phyloP scores from a whole-genome alignment of 1,140 invertebrate genomes.

The Anastrepha ludens region DNA sequence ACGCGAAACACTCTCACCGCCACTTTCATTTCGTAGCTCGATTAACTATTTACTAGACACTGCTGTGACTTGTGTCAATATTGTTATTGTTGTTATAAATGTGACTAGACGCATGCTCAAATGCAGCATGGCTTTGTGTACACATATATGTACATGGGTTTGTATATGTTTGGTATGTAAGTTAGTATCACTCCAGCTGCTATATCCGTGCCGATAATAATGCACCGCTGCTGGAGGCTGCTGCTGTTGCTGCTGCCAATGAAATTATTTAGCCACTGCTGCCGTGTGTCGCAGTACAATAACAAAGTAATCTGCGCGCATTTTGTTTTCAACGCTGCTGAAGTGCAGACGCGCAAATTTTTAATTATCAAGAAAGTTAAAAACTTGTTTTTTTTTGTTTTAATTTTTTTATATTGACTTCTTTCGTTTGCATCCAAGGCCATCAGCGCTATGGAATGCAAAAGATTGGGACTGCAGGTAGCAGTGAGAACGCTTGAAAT shows the following conservation, averaged over 20 bases:
- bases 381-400: background rate
- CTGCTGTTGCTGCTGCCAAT: background rate
- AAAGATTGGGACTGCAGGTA: background rate
- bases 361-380: background rate
- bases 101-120: background rate
- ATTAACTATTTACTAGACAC: constrained; percentile 9
- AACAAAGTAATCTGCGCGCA: background rate
- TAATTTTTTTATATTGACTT: background rate
- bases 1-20: constrained; percentile 42
- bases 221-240: background rate
- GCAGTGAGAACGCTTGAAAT: background rate
- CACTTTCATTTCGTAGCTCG: constrained; percentile 39
- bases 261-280: constrained; percentile 26
- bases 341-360: constrained; percentile 43
- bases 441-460: background rate
- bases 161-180: background rate
- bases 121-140: background rate
- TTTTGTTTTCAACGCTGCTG: background rate
- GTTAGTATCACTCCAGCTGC: background rate
- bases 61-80: constrained; percentile 5
- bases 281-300: background rate
- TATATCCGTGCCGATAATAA: constrained; percentile 18
- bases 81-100: background rate
- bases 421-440: background rate
- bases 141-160: too few species aligned